A percentile compares a stretch with the other conserved stretches of the same genome.
Conservation (phyloP, 2,888 invertebrate genomes). For the Muschampia plurimacula region DNA sequence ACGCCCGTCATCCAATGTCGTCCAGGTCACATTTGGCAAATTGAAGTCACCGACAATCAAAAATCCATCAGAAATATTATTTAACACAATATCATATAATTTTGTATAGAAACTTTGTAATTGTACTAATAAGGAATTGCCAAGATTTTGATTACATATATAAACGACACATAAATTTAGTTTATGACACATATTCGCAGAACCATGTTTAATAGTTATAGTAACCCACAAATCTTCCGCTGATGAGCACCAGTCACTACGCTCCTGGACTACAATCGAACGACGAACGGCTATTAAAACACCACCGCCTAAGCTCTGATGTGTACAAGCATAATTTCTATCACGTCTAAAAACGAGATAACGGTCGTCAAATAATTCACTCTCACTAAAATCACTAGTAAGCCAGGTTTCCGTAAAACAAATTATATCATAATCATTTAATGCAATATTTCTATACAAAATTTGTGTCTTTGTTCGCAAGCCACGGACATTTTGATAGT, state of each 20-base stretch:
- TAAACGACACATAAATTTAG: neutral
- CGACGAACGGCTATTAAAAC: neutral
- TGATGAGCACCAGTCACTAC: neutral
- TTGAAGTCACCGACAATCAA: neutral
- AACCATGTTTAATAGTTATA: neutral
- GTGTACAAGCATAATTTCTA: neutral
- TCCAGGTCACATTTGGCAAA: neutral
- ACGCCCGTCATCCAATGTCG: neutral
- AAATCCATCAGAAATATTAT: neutral
- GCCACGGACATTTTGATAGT: neutral
- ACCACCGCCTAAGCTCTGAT: neutral
- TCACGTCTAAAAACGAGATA: neutral
- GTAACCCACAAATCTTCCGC: neutral
- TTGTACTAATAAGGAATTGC: neutral
- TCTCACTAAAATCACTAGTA: slow-evolving; percentile 1
- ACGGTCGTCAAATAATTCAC: neutral
- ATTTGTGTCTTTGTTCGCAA: neutral
- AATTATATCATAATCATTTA: neutral
- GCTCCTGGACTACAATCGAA: neutral
- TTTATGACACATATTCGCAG: neutral
- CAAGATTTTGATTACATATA: neutral
- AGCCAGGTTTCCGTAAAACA: slow-evolving; percentile 6
- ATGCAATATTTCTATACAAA: neutral
- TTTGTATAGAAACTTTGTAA: neutral
- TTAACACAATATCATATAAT: neutral